phyloP scores from a whole-genome alignment of 1,140 invertebrate genomes.

The Drosophila parvula region DNA sequence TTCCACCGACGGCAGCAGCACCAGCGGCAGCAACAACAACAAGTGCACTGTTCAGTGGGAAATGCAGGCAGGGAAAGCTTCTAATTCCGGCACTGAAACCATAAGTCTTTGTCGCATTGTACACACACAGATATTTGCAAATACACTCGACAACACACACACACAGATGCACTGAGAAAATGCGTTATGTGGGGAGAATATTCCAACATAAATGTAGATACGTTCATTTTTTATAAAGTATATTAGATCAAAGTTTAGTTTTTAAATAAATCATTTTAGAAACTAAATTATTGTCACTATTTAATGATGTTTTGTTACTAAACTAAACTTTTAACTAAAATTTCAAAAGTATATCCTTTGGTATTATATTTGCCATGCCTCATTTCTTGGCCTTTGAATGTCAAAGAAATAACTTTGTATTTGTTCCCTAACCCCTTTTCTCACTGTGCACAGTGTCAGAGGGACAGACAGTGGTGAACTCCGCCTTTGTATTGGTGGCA shows the following conservation, averaged over 20 bases:
- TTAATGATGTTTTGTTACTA: neutral
- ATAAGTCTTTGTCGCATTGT: constrained; percentile 82
- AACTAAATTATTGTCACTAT: neutral
- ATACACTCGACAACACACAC: constrained; percentile 25
- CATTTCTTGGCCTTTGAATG: neutral
- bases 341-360: no score
- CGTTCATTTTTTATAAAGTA: neutral
- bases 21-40: constrained; percentile 40
- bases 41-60: constrained; percentile 51
- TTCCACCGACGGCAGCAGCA: constrained; percentile 69
- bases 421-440: neutral
- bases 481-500: constrained; percentile 17
- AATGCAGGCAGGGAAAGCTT: constrained; percentile 82
- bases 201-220: rapidly evolving
- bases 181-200: no score
- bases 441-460: neutral
- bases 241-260: neutral
- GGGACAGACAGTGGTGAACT: constrained; percentile 20
- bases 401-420: neutral
- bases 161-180: constrained; percentile 9
- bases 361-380: no score
- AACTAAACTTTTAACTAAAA: no score
- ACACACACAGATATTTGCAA: constrained; percentile 46
- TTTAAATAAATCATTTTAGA: neutral
- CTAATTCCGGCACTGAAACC: constrained; percentile 82